Evolutionary conservation across 2,797 vertebrate genomes (phyloP), one percentile per base, ranked within the genome.

Genomic region (Pachyuromys duprasi): DNA sequence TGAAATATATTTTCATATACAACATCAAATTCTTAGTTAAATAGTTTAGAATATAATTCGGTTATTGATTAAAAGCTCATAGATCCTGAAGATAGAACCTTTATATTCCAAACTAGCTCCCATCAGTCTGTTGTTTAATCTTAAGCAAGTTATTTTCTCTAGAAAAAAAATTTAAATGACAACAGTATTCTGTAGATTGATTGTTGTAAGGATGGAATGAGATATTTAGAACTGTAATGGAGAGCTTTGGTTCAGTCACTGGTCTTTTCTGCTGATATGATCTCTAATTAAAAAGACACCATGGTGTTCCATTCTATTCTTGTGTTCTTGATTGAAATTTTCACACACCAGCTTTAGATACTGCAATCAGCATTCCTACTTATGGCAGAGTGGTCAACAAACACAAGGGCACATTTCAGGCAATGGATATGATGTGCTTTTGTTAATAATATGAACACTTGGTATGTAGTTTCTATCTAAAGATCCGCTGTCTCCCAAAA

Each of bases 231-330:
- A 87, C 24, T 83, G 15, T 91, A 55, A 3, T 75, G 33, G 53
- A 26, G 53, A 93, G 53, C 39, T 70, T 36, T 83, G 6, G 17
- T 65, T 86, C 62, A 67, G 15, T 86, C 36, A 15, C 13, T 76
- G 60, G 39, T 8, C 49, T 82, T 86, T 82, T 65, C 81, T 90
- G n/a, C 70, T 91, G 36, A 69, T 89, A 36, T 49, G 31, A 53
- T 78, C n/a, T 92, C 33, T 86, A 81, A 95, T 91, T 96, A 93
- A 90, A 81, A 24, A 96, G 49, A 60, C 39, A 74, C 5, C 33
- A 3, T 67, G 20, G 6, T 28, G 36, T 95, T 95, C 80, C 14
- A 17, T 80, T 80, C 15, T 45, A 18, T 74, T 87, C 14, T 24
- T 20, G 49, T 42, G 57, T 76, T 53, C 31, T 93, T 89, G 60